A percentile compares a stretch with the other conserved stretches of the same genome.
These are phyloP conservation scores for Parasteatoda lunata DNA, from an alignment of 2,888 invertebrate species.

Conservation along the genomic window DNA sequence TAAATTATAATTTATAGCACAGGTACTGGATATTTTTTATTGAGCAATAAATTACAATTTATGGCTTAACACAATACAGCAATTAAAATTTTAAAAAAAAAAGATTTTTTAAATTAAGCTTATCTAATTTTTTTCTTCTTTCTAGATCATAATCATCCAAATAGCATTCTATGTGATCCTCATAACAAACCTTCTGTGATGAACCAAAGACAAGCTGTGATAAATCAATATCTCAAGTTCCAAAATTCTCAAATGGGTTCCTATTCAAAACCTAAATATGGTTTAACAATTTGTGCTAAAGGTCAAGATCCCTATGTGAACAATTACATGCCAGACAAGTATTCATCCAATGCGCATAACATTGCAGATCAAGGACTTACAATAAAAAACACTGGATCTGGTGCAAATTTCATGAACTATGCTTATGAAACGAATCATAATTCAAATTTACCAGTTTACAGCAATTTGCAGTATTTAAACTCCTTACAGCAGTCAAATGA, in stretches of 20 bases:
- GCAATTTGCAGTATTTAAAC: conserved; percentile 56
- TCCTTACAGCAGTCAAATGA: conserved; percentile 15
- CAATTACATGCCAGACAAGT: conserved; percentile 20
- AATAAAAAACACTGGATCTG: conserved; percentile 12
- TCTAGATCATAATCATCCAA: conserved; percentile 2
- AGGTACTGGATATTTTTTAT: no score
- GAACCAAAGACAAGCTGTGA: conserved; percentile 66
- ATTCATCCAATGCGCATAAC: conserved; percentile 29
- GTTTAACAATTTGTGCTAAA: conserved; percentile 13
- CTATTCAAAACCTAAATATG: conserved; percentile 34
- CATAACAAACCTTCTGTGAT: conserved; percentile 7
- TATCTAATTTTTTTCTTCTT: not conserved
- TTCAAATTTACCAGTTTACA: conserved; percentile 44
- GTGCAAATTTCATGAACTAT: conserved; percentile 13
- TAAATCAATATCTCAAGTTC: conserved; percentile 58
- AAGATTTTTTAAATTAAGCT: no score
- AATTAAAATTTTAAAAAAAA: no score
- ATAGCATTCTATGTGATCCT: conserved; percentile 6
- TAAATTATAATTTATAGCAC: no score
- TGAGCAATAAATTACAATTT: no score
- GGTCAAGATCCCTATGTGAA: conserved; percentile 23
- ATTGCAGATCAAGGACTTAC: conserved; percentile 14
- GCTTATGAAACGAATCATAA: conserved; percentile 14
- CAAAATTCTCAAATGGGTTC: conserved; percentile 43
- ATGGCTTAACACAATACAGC: no score